Evolutionary conservation across 2,113 vertebrate species (phyloP).

Genomic region (Erythrocercus mccallii): DNA sequence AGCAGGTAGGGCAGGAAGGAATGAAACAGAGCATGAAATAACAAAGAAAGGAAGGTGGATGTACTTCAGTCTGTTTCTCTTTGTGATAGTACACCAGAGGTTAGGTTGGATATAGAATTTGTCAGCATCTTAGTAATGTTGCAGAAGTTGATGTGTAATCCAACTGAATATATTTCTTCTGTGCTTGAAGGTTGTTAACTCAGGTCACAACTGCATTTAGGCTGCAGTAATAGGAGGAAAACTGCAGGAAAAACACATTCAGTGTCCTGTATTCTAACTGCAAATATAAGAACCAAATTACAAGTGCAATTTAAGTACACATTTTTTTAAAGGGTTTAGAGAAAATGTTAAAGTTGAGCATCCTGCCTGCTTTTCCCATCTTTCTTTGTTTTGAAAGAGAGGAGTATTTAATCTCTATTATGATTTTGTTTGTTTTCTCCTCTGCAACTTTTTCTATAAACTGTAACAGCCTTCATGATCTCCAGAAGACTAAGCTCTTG

Average conservation of each 20-base stretch:
- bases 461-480: neutral
- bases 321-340: neutral
- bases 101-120: neutral
- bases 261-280: neutral
- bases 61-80: neutral
- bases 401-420: neutral
- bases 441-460: neutral
- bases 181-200: neutral
- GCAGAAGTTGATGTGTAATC: neutral
- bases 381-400: neutral
- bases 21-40: neutral
- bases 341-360: neutral
- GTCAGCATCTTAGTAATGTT: neutral
- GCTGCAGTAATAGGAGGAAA: neutral
- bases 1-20: neutral
- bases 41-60: neutral
- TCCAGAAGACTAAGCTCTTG: neutral
- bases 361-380: neutral
- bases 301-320: neutral
- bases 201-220: neutral
- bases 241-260: neutral
- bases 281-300: neutral
- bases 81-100: neutral
- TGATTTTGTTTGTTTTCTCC: neutral
- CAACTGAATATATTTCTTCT: neutral